These are phyloP conservation scores for Caerostris extrusa DNA, from an alignment of 1,140 invertebrate genomes.

Conservation along the genomic window DNA sequence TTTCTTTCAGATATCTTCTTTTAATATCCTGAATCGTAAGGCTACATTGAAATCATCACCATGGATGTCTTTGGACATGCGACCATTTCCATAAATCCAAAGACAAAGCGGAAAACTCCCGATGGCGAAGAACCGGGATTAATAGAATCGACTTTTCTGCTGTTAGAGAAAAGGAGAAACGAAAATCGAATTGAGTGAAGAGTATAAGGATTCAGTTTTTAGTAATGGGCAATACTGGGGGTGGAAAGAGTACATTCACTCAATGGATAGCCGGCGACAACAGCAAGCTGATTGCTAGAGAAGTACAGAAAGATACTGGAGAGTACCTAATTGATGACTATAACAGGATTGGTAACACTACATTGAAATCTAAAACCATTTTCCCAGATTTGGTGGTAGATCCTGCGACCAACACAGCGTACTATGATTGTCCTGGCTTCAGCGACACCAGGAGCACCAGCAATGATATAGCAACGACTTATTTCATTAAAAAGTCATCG, in stretches of 20 bases:
- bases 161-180: not conserved
- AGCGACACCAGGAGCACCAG: not conserved
- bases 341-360: not conserved
- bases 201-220: not conserved
- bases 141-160: not conserved
- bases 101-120: too few relatives aligned
- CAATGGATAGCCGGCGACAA: constrained; percentile 39
- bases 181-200: not conserved
- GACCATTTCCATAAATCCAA: too few relatives aligned
- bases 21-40: too few relatives aligned
- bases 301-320: not conserved
- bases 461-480: not conserved
- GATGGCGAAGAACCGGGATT: not conserved
- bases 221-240: constrained; percentile 8
- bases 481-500: not conserved
- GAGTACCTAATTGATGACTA: not conserved
- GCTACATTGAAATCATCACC: too few relatives aligned
- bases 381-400: constrained; percentile 28
- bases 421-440: not conserved
- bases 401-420: not conserved
- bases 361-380: constrained; percentile 32
- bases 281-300: not conserved
- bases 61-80: too few relatives aligned
- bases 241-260: constrained; percentile 33
- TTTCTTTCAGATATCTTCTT: too few relatives aligned